Evolutionary conservation across 2,113 vertebrate species (phyloP), one percentile per base, ranked within the genome.

Genomic region (Malurus cyaneus): DNA sequence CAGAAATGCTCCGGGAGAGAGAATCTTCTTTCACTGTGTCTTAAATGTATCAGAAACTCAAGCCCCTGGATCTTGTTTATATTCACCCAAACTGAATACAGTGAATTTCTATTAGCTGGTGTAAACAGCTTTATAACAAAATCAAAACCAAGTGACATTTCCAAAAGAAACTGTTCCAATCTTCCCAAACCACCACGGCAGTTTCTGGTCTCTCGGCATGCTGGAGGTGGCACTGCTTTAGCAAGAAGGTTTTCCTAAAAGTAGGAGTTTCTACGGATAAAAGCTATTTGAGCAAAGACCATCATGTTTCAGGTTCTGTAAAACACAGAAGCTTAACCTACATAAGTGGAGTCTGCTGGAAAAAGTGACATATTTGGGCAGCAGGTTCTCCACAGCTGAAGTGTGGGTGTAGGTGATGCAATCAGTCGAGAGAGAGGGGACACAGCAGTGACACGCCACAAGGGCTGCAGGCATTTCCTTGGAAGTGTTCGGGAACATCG

Each of bases 401-500:
- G 47, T 12, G 67, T 64, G 73, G 65, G 76, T 56, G 82, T 57
- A 15, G 86, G 76, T 18, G 79, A 47, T 15, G 76, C 74, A 41
- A 18, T 31, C 56, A 6, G 54, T 1, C 2, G 3, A 7, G 53
- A 26, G 56, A 31, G 49, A 49, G 54, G 67, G 47, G 34, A 41
- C 0, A 9, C 79, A 20, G 86, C 46, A 9, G 69, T 24, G 2
- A 4, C 17, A 1, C 36, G 46, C 62, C 83, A 1, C 26, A 18
- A 46, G 39, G 64, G 54, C 54, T 17, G 47, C 71, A 2, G 5
- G 86, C 44, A 1, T n/a, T 82, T 41, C 71, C 56, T 26, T 14
- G 74, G 79, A 21, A 71, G 57, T 1, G 29, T 28, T 42, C 0
- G 1, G 47, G 61, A 59, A 2, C 0, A 0, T 0, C 7, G 14